phyloP scores from a whole-genome alignment of 2,888 invertebrate species.

The Polyploca ridens region DNA sequence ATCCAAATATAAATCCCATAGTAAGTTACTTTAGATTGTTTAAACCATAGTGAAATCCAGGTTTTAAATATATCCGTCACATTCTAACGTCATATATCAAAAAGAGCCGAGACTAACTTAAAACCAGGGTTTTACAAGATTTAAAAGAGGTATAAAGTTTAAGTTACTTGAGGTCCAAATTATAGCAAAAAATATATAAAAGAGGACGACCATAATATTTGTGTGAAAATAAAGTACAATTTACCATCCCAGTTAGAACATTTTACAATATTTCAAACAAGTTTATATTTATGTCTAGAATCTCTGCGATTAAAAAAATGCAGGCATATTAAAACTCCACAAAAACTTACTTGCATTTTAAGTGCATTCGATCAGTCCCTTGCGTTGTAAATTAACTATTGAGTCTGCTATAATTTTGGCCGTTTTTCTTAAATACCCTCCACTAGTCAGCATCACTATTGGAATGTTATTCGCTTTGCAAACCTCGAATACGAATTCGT shows the following conservation, averaged over 20 bases:
- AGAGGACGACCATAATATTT: not conserved
- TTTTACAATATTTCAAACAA: too few relatives aligned
- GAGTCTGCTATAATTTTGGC: slow-evolving; percentile 94
- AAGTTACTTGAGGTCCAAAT: too few relatives aligned
- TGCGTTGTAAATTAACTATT: slow-evolving; percentile 89
- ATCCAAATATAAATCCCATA: not conserved
- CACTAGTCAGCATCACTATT: slow-evolving; percentile 94
- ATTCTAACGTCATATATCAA: too few relatives aligned
- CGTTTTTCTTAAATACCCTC: slow-evolving; percentile 92
- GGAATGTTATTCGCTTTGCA: slow-evolving; percentile 87
- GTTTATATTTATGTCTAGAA: too few relatives aligned
- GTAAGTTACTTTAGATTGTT: too few relatives aligned
- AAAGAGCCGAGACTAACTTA: too few relatives aligned
- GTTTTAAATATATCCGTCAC: too few relatives aligned
- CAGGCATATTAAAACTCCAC: slow-evolving; percentile 20
- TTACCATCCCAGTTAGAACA: not conserved
- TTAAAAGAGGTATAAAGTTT: too few relatives aligned
- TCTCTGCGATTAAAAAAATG: too few relatives aligned
- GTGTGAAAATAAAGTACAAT: not conserved
- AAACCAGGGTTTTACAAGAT: too few relatives aligned
- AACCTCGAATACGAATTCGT: slow-evolving; percentile 92
- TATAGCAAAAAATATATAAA: too few relatives aligned
- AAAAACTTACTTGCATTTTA: not conserved
- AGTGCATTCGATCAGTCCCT: slow-evolving; percentile 77
- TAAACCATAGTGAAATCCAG: too few relatives aligned